These are phyloP conservation scores for Pararge aegeria DNA, from an alignment of 1,140 invertebrate genomes.

Conservation along the genomic window DNA sequence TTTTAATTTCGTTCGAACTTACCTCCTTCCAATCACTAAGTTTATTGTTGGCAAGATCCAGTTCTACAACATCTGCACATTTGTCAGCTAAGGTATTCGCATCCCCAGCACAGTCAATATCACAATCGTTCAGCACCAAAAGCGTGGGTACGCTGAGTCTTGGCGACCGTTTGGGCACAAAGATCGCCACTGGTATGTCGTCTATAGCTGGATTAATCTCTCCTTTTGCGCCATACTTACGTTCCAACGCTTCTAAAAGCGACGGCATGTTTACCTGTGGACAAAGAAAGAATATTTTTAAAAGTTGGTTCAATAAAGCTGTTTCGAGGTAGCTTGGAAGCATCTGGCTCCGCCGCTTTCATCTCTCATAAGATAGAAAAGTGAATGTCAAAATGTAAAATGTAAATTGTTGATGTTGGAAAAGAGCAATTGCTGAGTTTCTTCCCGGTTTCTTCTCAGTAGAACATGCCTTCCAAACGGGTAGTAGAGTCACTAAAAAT, in stretches of 20 bases:
- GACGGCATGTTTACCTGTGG: constrained; percentile 85
- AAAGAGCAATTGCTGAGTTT: too few species aligned
- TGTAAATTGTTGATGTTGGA: too few species aligned
- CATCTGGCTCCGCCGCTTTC: too few species aligned
- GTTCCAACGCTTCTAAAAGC: constrained; percentile 90
- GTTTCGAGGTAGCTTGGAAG: too few species aligned
- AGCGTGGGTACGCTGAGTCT: constrained; percentile 88
- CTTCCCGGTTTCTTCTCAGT: too few species aligned
- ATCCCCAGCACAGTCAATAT: constrained; percentile 92
- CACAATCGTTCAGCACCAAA: constrained; percentile 93
- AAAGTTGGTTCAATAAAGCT: not conserved
- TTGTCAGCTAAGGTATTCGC: constrained; percentile 87
- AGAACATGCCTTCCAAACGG: too few species aligned
- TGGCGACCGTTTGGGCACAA: constrained; percentile 90
- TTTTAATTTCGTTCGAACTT: constrained; percentile 32
- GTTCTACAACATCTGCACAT: constrained; percentile 91
- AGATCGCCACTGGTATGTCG: constrained; percentile 87
- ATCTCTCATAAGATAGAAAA: too few species aligned
- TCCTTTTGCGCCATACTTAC: constrained; percentile 88
- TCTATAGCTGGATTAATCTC: constrained; percentile 81
- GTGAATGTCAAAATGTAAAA: too few species aligned
- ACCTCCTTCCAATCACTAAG: constrained; percentile 92
- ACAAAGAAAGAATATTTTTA: constrained; percentile 15
- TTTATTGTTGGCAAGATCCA: constrained; percentile 95
- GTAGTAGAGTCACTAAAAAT: too few species aligned